phyloP scores from a whole-genome alignment of 2,113 vertebrate genomes.

The Platysteira castanea region DNA sequence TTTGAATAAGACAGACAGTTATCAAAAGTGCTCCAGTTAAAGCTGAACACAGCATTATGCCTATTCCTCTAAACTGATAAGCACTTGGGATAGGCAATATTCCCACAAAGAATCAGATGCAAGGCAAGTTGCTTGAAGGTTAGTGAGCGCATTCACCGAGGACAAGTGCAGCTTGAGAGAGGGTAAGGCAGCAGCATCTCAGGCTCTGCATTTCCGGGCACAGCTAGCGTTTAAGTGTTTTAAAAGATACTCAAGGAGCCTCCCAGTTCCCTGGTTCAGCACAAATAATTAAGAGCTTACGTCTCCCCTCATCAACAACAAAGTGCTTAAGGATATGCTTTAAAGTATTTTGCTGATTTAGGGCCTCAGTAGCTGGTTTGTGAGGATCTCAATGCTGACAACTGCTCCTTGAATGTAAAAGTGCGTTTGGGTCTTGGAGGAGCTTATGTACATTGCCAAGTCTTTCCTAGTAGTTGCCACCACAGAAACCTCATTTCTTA shows the following conservation, averaged over 20 bases:
- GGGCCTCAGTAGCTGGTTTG: neutral
- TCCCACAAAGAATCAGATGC: neutral
- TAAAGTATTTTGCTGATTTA: neutral
- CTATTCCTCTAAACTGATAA: neutral
- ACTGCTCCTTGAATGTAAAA: neutral
- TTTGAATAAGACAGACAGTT: neutral
- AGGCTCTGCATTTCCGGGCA: neutral
- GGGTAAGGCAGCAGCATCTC: neutral
- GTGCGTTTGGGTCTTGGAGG: neutral
- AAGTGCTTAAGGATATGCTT: neutral
- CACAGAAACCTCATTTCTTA: neutral
- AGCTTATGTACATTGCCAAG: neutral
- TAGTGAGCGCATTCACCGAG: neutral
- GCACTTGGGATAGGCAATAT: neutral
- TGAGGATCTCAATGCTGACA: neutral
- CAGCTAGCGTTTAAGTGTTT: accelerated
- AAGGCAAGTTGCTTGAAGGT: neutral
- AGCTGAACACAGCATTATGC: neutral
- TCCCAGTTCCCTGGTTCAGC: neutral
- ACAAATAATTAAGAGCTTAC: slow-evolving; percentile 5
- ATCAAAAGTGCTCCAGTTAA: neutral
- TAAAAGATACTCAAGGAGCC: neutral
- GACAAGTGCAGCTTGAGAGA: neutral
- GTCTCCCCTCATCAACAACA: neutral
- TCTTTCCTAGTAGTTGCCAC: neutral